Conservation (phyloP, 2,113 vertebrate genomes). For the Caranx melampygus region DNA sequence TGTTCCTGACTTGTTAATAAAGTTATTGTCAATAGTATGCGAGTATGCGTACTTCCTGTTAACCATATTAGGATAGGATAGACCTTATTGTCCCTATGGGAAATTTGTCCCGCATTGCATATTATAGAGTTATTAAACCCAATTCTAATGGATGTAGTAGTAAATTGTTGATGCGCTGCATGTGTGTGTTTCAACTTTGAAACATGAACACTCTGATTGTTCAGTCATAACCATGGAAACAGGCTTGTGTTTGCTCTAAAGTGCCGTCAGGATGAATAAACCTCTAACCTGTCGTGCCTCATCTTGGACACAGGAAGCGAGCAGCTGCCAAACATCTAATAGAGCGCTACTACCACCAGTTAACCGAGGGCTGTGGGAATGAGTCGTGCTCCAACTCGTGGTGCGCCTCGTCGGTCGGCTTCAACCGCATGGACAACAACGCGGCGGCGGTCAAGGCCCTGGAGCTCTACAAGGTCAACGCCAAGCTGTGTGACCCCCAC, state of each 20-base stretch:
- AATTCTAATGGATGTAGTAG: too few relatives aligned
- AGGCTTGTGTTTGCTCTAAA: too few relatives aligned
- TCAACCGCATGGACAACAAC: slow-evolving; percentile 99
- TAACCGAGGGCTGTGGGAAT: slow-evolving; percentile 99
- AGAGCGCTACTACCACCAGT: slow-evolving; percentile 99
- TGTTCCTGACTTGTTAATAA: too few relatives aligned
- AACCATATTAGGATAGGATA: too few relatives aligned
- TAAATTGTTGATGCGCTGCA: too few relatives aligned
- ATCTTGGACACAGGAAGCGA: slow-evolving; percentile 92
- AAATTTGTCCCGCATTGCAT: too few relatives aligned
- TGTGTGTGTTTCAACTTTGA: too few relatives aligned
- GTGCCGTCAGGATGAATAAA: background rate
- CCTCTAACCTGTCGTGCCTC: background rate
- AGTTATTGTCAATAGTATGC: too few relatives aligned
- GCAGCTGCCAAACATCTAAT: slow-evolving; percentile 99
- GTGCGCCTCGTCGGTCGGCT: slow-evolving; percentile 96
- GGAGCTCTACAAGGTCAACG: slow-evolving; percentile 98
- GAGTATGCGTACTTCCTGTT: too few relatives aligned
- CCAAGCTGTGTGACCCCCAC: slow-evolving; percentile 98
- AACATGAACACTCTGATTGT: background rate
- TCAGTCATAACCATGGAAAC: background rate
- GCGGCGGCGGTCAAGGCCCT: slow-evolving; percentile 98
- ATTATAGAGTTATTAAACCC: too few relatives aligned
- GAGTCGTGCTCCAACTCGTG: slow-evolving; percentile 98
- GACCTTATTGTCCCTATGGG: too few relatives aligned